phyloP scores from a whole-genome alignment of 2,113 vertebrate genomes.

The Ranitomeya imitator region DNA sequence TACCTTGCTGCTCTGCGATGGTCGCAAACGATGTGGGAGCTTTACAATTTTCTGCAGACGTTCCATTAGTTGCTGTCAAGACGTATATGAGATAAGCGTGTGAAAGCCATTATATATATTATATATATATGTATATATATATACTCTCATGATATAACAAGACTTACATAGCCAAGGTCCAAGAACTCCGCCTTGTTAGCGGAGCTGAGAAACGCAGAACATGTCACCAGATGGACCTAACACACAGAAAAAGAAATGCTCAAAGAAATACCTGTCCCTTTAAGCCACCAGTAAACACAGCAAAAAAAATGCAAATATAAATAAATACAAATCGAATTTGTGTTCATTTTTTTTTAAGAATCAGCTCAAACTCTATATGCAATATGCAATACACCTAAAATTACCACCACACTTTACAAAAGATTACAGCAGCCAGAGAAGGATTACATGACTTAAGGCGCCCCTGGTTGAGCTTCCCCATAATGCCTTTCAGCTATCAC shows the following conservation, averaged over 20 bases:
- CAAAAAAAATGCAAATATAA: too few species aligned
- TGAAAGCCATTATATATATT: neutral
- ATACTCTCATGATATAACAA: neutral
- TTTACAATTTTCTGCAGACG: constrained; percentile 85
- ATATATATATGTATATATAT: neutral
- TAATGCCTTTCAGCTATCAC: too few species aligned
- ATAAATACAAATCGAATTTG: too few species aligned
- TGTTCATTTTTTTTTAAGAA: too few species aligned
- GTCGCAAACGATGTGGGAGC: constrained; percentile 83
- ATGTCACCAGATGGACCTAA: constrained; percentile 90
- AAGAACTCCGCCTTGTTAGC: constrained; percentile 92
- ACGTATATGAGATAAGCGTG: neutral
- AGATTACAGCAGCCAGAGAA: too few species aligned
- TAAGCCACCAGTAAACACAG: too few species aligned
- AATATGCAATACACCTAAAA: too few species aligned
- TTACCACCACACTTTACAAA: too few species aligned
- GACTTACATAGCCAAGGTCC: constrained; percentile 92
- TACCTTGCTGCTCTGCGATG: constrained; percentile 89
- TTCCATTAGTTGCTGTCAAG: constrained; percentile 87
- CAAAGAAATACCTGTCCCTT: neutral
- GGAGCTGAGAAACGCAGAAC: constrained; percentile 87
- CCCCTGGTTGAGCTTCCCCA: too few species aligned
- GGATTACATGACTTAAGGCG: too few species aligned
- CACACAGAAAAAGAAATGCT: neutral
- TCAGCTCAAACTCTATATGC: too few species aligned